A percentile compares a stretch with the other conserved stretches of the same genome.
Evolutionary conservation across 2,797 vertebrate genomes (phyloP).

Genomic region (Enteromius afrohamiltoni): DNA sequence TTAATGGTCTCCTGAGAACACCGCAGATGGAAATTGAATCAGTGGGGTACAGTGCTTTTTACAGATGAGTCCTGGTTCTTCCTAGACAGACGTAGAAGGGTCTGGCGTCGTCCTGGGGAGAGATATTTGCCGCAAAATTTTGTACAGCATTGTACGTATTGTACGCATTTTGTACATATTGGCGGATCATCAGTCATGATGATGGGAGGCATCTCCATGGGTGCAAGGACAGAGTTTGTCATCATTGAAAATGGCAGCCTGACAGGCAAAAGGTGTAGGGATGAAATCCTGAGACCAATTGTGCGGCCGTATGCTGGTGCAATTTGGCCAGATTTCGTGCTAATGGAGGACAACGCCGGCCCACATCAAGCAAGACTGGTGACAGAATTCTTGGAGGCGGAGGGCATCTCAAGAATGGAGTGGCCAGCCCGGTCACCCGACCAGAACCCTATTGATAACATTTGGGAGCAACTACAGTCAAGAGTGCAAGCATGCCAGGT

Average conservation of each 20-base stretch:
- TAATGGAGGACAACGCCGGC: not conserved
- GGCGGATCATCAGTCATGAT: not conserved
- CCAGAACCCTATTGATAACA: not conserved
- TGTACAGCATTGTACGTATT: too few relatives aligned
- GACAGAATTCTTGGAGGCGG: not conserved
- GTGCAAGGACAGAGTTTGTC: not conserved
- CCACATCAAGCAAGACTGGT: not conserved
- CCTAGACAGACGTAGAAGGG: not conserved
- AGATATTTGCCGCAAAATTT: conserved; percentile 5
- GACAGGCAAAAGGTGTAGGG: not conserved
- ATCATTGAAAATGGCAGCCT: not conserved
- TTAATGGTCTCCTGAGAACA: not conserved
- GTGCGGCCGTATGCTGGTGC: not conserved
- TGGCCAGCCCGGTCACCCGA: not conserved
- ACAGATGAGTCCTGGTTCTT: not conserved
- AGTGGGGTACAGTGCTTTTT: not conserved
- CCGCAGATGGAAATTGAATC: not conserved
- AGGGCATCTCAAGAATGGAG: conserved; percentile 27
- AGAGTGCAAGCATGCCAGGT: not conserved
- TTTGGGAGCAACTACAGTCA: not conserved
- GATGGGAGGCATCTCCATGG: not conserved
- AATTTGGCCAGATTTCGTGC: not conserved
- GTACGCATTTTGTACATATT: too few relatives aligned
- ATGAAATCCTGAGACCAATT: not conserved
- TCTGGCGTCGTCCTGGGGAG: not conserved